Evolutionary conservation across 2,113 vertebrate genomes (phyloP).

Genomic region (Boulengeromyrus knoepffleri): DNA sequence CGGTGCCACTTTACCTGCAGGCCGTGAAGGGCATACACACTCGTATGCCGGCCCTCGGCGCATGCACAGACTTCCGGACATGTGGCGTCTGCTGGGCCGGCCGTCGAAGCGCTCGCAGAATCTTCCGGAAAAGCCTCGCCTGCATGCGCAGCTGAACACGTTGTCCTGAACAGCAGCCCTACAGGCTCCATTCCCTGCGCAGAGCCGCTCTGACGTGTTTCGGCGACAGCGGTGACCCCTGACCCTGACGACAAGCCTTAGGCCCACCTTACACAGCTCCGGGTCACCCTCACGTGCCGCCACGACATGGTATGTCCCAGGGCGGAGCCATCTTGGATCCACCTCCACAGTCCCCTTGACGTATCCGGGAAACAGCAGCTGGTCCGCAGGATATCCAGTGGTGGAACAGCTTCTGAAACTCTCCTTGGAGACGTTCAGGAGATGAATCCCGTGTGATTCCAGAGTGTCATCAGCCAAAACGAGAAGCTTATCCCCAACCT

Average conservation of each 20-base stretch:
- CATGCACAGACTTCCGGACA: conserved; percentile 60
- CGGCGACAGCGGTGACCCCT: conserved; percentile 63
- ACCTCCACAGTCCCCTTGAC: conserved; percentile 54
- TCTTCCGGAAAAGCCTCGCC: conserved; percentile 57
- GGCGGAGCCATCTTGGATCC: conserved; percentile 58
- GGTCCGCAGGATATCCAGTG: conserved; percentile 34
- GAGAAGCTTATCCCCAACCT: conserved; percentile 65
- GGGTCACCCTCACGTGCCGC: conserved; percentile 51
- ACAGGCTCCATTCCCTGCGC: conserved; percentile 69
- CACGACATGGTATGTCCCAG: conserved; percentile 69
- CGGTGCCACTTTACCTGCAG: conserved; percentile 60
- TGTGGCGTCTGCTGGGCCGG: conserved; percentile 61
- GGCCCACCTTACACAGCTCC: conserved; percentile 57
- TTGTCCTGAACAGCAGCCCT: conserved; percentile 58
- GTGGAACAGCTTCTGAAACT: conserved; percentile 63
- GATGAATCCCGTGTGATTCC: conserved; percentile 58
- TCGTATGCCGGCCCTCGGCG: conserved; percentile 49
- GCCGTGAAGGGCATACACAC: conserved; percentile 58
- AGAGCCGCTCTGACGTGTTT: conserved; percentile 52
- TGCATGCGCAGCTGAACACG: conserved; percentile 63
- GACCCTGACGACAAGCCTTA: conserved; percentile 66
- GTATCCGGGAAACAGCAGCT: conserved; percentile 54
- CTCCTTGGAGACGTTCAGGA: conserved; percentile 65
- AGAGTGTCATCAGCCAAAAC: conserved; percentile 61
- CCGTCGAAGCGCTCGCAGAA: conserved; percentile 67